These are phyloP conservation scores for Peromyscus californicus DNA, from an alignment of 2,113 vertebrate species.

Conservation along the genomic window DNA sequence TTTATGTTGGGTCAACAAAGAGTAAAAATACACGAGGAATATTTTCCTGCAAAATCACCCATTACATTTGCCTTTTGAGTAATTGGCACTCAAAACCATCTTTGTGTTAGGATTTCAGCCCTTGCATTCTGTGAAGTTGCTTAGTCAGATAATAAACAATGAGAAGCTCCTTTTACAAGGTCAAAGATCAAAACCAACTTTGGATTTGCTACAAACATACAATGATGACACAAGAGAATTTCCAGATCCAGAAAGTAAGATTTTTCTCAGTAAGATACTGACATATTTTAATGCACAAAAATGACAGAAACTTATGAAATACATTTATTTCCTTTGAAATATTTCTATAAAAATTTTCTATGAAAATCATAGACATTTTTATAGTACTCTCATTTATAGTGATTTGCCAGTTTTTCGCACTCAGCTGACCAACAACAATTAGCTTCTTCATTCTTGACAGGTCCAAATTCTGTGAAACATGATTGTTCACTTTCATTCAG, in stretches of 20 bases:
- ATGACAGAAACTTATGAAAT: conserved; percentile 38
- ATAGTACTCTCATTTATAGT: not conserved
- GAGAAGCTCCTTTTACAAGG: not conserved
- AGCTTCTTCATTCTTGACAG: conserved; percentile 38
- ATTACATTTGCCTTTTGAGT: conserved; percentile 13
- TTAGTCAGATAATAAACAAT: not conserved
- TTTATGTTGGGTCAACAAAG: not conserved
- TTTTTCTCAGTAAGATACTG: conserved; percentile 33
- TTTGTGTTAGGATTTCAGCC: not conserved
- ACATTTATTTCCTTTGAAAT: conserved; percentile 44
- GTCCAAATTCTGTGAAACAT: conserved; percentile 66
- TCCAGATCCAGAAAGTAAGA: conserved; percentile 31
- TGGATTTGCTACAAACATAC: not conserved
- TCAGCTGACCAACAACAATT: not conserved
- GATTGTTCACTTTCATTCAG: not conserved
- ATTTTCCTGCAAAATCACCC: not conserved
- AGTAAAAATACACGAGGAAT: not conserved
- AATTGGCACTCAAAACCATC: not conserved
- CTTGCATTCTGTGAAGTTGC: not conserved
- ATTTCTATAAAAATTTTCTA: not conserved
- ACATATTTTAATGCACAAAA: not conserved
- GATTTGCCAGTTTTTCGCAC: not conserved
- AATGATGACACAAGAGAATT: not conserved
- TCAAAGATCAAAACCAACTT: conserved; percentile 6
- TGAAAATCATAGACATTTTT: conserved; percentile 21